phyloP scores from a whole-genome alignment of 2,797 vertebrate species.

The Telmatherina bonti region DNA sequence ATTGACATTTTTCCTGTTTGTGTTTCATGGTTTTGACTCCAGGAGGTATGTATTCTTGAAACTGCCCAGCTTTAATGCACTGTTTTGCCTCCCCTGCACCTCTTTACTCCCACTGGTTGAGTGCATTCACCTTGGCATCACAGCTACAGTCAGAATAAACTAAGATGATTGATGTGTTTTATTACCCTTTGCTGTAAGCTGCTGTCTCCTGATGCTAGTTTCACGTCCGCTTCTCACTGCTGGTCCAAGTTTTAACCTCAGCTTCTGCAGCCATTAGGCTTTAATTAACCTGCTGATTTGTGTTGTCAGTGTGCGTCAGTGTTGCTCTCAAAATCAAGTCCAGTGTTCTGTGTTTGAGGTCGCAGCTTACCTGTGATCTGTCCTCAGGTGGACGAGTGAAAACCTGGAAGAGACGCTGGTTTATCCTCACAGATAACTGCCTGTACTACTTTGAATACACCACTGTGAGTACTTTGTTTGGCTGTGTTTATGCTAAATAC shows the following conservation, averaged over 20 bases:
- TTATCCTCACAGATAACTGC: conserved; percentile 97
- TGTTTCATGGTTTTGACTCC: conserved; percentile 91
- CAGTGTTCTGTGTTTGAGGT: background rate
- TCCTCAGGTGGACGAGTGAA: conserved; percentile 94
- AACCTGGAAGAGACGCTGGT: conserved; percentile 99
- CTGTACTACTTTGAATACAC: conserved; percentile 99
- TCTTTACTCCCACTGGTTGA: conserved; percentile 61
- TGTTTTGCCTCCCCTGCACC: conserved; percentile 64
- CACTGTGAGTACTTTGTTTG: conserved; percentile 83
- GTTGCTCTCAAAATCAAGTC: conserved; percentile 7
- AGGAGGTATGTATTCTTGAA: conserved; percentile 93
- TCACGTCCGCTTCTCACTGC: conserved; percentile 48
- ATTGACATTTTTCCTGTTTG: conserved; percentile 87
- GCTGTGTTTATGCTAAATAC: background rate
- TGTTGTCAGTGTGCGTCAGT: conserved; percentile 24
- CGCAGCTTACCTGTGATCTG: conserved; percentile 39
- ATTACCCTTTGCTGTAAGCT: conserved; percentile 33
- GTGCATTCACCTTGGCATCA: conserved; percentile 54
- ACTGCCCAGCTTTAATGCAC: conserved; percentile 36
- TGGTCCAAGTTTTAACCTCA: conserved; percentile 43
- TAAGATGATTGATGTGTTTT: conserved; percentile 8
- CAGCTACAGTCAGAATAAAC: conserved; percentile 15
- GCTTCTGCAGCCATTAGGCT: conserved; percentile 24
- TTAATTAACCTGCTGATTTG: conserved; percentile 29
- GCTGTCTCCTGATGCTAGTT: conserved; percentile 32